A percentile compares a stretch with the other conserved stretches of the same genome.
Evolutionary conservation across 2,113 vertebrate species (phyloP).

Genomic region (Seriola dumerili): DNA sequence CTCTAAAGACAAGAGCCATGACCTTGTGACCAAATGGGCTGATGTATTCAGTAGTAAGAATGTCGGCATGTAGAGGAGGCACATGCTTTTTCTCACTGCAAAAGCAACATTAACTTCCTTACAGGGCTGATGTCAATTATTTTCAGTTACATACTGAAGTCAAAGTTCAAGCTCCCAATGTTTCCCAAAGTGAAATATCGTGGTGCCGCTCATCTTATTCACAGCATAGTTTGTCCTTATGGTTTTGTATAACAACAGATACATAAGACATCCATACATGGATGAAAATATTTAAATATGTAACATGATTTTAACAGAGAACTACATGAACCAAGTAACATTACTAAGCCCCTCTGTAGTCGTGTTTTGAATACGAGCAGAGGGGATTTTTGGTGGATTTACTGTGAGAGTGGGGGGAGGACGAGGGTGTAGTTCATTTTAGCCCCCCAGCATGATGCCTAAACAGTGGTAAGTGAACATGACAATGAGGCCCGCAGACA

Average conservation of each 20-base stretch:
- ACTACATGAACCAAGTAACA: not conserved
- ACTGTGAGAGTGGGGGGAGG: conserved; percentile 26
- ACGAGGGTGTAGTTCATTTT: conserved; percentile 59
- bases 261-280: not conserved
- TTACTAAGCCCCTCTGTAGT: conserved; percentile 30
- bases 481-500: conserved; percentile 77
- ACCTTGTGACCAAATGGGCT: conserved; percentile 48
- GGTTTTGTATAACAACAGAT: not conserved
- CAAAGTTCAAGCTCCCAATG: not conserved
- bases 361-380: conserved; percentile 50
- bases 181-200: not conserved
- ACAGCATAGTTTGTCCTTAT: not conserved
- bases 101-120: not conserved
- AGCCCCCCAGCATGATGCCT: conserved; percentile 74
- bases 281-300: conserved; percentile 10
- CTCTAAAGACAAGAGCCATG: conserved; percentile 57
- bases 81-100: conserved; percentile 2
- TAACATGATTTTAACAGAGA: not conserved
- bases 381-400: conserved; percentile 42
- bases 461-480: conserved; percentile 80
- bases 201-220: not conserved
- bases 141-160: not conserved
- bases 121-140: not conserved
- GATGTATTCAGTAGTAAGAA: conserved; percentile 21
- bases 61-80: conserved; percentile 5